phyloP scores from a whole-genome alignment of 2,113 vertebrate species.

The Pseudonaja textilis region DNA sequence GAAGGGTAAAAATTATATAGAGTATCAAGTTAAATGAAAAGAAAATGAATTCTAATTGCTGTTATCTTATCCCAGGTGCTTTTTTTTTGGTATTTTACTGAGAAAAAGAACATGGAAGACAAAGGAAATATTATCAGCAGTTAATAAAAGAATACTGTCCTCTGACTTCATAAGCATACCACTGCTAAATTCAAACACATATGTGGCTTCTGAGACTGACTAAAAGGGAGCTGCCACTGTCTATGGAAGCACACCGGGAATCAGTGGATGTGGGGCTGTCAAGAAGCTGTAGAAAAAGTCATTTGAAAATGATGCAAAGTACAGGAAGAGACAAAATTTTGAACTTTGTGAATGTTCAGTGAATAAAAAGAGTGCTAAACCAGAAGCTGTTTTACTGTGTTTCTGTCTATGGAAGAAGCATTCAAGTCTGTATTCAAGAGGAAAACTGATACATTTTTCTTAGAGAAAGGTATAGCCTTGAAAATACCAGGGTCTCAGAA shows the following conservation, averaged over 20 bases:
- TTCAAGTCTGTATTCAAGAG: slow-evolving; percentile 11
- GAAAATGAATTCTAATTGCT: slow-evolving; percentile 16
- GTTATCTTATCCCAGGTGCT: slow-evolving; percentile 19
- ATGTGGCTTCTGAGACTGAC: not conserved
- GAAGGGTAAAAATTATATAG: slow-evolving; percentile 27
- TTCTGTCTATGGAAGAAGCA: slow-evolving; percentile 46
- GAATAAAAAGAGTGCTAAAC: slow-evolving; percentile 42
- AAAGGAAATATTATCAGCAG: slow-evolving; percentile 28
- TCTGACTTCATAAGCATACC: slow-evolving; percentile 29
- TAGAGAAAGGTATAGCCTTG: not conserved
- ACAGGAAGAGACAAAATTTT: slow-evolving; percentile 30
- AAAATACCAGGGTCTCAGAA: not conserved
- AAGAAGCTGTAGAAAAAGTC: slow-evolving; percentile 31
- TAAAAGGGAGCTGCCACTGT: not conserved
- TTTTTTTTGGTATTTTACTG: slow-evolving; percentile 6
- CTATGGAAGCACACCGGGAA: slow-evolving; percentile 30
- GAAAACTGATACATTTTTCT: slow-evolving; percentile 34
- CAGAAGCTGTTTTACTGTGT: not conserved
- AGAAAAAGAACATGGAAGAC: slow-evolving; percentile 19
- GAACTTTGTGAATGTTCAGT: slow-evolving; percentile 19
- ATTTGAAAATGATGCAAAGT: slow-evolving; percentile 48
- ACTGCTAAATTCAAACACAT: slow-evolving; percentile 41
- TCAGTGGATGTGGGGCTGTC: slow-evolving; percentile 23
- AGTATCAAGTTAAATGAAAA: slow-evolving; percentile 28
- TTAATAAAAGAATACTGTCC: slow-evolving; percentile 40